phyloP scores from a whole-genome alignment of 2,113 vertebrate genomes.

The Caranx melampygus region DNA sequence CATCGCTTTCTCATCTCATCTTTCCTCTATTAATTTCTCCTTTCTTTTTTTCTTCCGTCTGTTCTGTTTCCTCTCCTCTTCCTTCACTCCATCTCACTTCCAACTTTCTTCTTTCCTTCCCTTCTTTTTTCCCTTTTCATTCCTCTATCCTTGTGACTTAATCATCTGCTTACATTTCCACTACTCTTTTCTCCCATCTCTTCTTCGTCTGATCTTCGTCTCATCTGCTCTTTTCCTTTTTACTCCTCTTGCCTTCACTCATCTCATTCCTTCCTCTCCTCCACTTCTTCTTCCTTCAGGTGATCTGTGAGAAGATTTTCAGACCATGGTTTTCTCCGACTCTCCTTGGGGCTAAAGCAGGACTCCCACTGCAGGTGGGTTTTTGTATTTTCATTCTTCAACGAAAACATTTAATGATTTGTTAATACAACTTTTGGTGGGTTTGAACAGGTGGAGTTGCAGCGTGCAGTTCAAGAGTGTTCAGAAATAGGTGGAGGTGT shows the following conservation, averaged over 20 bases:
- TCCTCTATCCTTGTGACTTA: no score
- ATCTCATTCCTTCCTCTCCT: neutral
- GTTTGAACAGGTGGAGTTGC: slow-evolving; percentile 82
- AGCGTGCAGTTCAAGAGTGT: slow-evolving; percentile 88
- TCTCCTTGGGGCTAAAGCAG: slow-evolving; percentile 75
- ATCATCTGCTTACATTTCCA: no score
- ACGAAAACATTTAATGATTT: neutral
- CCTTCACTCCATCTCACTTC: neutral
- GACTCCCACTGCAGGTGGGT: slow-evolving; percentile 83
- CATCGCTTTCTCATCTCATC: neutral
- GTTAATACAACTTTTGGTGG: neutral
- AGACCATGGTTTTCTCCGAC: slow-evolving; percentile 89
- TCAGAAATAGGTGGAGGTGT: slow-evolving; percentile 68
- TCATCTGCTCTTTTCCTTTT: no score
- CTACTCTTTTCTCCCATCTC: neutral
- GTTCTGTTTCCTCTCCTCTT: neutral
- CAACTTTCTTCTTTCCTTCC: no score
- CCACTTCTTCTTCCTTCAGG: slow-evolving; percentile 76
- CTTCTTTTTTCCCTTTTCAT: neutral
- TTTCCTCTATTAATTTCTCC: neutral
- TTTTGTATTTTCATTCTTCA: neutral
- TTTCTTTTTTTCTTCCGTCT: neutral
- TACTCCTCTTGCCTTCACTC: neutral
- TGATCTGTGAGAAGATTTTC: slow-evolving; percentile 98
- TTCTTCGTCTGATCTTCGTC: no score